phyloP scores from a whole-genome alignment of 2,888 invertebrate genomes.

The Nemoura dubitans region DNA sequence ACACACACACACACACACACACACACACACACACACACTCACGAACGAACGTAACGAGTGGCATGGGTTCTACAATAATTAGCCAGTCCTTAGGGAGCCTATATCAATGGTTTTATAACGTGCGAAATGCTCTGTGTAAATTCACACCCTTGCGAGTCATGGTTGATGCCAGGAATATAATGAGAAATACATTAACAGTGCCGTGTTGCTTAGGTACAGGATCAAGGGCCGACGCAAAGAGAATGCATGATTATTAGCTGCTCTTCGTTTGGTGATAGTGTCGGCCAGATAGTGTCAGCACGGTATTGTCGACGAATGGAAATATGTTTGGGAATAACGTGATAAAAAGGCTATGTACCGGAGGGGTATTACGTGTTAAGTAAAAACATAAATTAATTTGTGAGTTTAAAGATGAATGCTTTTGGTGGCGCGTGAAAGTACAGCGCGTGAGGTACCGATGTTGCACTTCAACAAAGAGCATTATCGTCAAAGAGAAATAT shows the following conservation, averaged over 20 bases:
- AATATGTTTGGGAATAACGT: not conserved
- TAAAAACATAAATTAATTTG: not conserved
- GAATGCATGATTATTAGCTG: not conserved
- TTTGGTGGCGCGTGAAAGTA: not conserved
- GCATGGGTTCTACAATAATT: not conserved
- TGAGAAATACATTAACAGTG: slow-evolving; percentile 18
- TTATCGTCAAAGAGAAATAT: not conserved
- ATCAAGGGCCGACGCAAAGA: not conserved
- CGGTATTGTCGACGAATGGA: not conserved
- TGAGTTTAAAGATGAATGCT: not conserved
- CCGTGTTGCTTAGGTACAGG: not conserved
- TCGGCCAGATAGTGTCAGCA: not conserved
- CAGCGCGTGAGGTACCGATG: not conserved
- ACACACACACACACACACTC: no score
- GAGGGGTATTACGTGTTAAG: not conserved
- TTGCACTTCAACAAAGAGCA: not conserved
- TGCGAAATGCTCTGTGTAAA: not conserved
- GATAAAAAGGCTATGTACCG: not conserved
- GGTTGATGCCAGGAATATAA: not conserved
- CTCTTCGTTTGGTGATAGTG: not conserved
- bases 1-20: not conserved
- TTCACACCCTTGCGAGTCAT: not conserved
- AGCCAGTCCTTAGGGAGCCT: not conserved
- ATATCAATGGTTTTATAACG: slow-evolving; percentile 22
- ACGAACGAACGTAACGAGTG: not conserved